Evolutionary conservation across 2,113 vertebrate species (phyloP), one percentile per base, ranked within the genome.

Genomic region (Ardeotis arabs): DNA sequence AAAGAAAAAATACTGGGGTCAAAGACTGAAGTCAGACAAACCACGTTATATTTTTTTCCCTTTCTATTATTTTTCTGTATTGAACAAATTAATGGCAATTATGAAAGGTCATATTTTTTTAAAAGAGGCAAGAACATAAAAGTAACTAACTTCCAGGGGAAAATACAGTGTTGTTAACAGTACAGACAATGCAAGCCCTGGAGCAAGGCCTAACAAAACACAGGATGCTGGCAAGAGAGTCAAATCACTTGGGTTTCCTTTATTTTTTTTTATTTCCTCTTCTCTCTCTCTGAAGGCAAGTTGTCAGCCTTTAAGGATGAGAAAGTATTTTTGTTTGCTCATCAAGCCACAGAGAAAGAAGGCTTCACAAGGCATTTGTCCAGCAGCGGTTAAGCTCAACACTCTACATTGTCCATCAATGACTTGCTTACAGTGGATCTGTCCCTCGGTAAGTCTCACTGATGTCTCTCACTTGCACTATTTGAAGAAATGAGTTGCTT

Each of bases 191-290:
- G 31, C 29, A 87, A 79, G 45, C 31, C 41, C 47, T 89, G 79
- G 75, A 90, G 69, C 35, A 84, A 70, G 77, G 85, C 88, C 90
- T 78, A 78, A 84, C 29, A 44, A 90, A 96, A 94, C 74, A 76
- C 1, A 49, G 29, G 52, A 75, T 72, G 39, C 49, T 87, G 73
- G 85, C 72, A 81, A 4, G 1, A 28, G 14, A 88, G 23, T 41
- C 24, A 85, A 31, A 53, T 67, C 4, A 3, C 84, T 70, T 41
- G 59, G 20, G 13, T 47, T 83, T 84, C 55, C 55, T 58, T 86
- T 50, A 35, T 28, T 52, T 83, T 90, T 84, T 84, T 90, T 35
- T 3, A 69, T 79, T 82, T 76, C 45, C 44, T 64, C 27, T 82
- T 25, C 53, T 69, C 53, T 69, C 53, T 63, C 64, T 74, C 7